Evolutionary conservation across 2,113 vertebrate species (phyloP), one percentile per base, ranked within the genome.

Genomic region (Anser brachyrhynchus): DNA sequence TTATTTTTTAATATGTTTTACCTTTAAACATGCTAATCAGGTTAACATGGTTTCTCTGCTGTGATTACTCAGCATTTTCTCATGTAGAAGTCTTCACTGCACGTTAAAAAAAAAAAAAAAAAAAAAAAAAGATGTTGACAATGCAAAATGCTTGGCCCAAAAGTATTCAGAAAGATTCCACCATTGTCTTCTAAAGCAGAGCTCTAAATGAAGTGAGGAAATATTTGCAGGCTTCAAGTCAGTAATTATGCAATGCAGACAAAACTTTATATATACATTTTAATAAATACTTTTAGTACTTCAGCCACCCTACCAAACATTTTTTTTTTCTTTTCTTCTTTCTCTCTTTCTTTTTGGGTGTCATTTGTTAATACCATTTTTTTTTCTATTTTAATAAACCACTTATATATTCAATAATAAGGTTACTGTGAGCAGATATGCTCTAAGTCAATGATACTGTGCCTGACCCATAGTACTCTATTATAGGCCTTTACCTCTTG

Each of bases 401-500:
- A 58, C 26, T 95, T 94, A 94, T 88, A 92, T 62, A 39, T 61
- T 77, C 57, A 57, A 90, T 86, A 74, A 90, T 96, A 95, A 55
- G 4, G 14, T 73, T 92, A 82, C 72, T 96, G 59, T 94, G 64
- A 96, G 82, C 43, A 79, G 77, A 66, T 88, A 78, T 52, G 29
- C 69, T 93, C 87, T 22, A 44, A 92, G 81, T 94, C 72, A 83
- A 5, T 52, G 83, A 96, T 83, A 87, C 41, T 25, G 41, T 95
- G 78, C 35, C 69, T 96, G 94, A 98, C 87, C 94, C 76, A 83
- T 14, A 67, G 44, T 57, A 70, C 12, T 71, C 52, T 85, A 83
- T 87, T 57, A 73, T 15, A 96, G 49, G 82, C 69, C 61, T 84
- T 95, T 95, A 59, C 16, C 78, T 96, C 91, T 84, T 96, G 97